phyloP scores from a whole-genome alignment of 2,888 invertebrate genomes.

The Eulithis prunata region DNA sequence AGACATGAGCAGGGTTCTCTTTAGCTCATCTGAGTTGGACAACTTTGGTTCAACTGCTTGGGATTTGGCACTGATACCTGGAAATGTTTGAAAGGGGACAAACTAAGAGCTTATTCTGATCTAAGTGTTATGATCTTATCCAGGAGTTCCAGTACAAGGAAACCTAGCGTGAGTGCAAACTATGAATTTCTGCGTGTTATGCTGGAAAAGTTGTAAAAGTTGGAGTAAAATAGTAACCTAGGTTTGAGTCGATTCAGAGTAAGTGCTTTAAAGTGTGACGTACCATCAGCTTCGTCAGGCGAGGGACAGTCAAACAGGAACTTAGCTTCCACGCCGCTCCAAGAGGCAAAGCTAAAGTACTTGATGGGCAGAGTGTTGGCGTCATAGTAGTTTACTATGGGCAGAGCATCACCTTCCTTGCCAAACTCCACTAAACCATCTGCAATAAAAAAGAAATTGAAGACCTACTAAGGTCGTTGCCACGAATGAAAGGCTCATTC shows the following conservation, averaged over 20 bases:
- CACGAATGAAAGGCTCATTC: no score
- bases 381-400: slow-evolving; percentile 86
- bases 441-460: slow-evolving; percentile 49
- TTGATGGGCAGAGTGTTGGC: slow-evolving; percentile 84
- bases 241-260: no score
- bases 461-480: no score
- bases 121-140: no score
- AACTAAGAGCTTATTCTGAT: no score
- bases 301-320: slow-evolving; percentile 88
- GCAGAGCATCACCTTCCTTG: slow-evolving; percentile 84
- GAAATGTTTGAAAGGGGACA: slow-evolving; percentile 1
- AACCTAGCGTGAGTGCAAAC: no score
- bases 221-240: no score
- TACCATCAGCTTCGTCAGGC: slow-evolving; percentile 60
- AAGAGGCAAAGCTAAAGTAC: slow-evolving; percentile 88
- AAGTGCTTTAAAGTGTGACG: slow-evolving; percentile 26
- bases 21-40: slow-evolving; percentile 79
- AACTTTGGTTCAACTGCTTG: slow-evolving; percentile 68
- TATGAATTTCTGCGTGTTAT: no score
- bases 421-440: slow-evolving; percentile 86
- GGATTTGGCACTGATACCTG: slow-evolving; percentile 57
- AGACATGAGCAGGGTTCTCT: slow-evolving; percentile 75
- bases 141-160: no score
- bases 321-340: slow-evolving; percentile 86
- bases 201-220: no score